Evolutionary conservation across 2,888 invertebrate genomes (phyloP).

Genomic region (Lathronympha strigana): DNA sequence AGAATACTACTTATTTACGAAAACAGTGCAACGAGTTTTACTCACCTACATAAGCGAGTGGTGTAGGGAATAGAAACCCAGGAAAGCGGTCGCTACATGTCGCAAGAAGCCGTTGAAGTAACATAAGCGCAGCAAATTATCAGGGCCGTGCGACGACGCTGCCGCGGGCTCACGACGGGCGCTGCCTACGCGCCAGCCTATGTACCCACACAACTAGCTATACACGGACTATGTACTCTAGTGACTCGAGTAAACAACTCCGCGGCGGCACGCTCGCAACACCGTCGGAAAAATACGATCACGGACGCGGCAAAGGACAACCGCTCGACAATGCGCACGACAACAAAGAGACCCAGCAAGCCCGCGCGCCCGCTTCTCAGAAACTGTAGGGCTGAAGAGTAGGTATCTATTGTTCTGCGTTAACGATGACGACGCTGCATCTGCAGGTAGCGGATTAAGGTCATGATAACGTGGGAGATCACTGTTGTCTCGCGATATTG

Average conservation of each 20-base stretch:
- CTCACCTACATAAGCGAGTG: slow-evolving; percentile 50
- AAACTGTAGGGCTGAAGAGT: slow-evolving; percentile 49
- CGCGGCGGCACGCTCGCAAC: slow-evolving; percentile 57
- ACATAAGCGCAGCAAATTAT: slow-evolving; percentile 82
- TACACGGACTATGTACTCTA: slow-evolving; percentile 53
- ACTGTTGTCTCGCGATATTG: slow-evolving; percentile 28
- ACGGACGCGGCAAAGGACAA: slow-evolving; percentile 66
- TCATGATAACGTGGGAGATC: slow-evolving; percentile 29
- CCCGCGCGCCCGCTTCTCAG: slow-evolving; percentile 60
- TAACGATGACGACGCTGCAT: slow-evolving; percentile 43
- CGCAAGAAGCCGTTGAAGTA: slow-evolving; percentile 83
- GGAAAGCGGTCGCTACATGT: slow-evolving; percentile 72
- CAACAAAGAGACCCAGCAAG: slow-evolving; percentile 55
- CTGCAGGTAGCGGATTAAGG: slow-evolving; percentile 33
- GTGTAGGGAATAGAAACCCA: slow-evolving; percentile 68
- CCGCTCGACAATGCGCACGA: slow-evolving; percentile 54
- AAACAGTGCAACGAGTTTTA: slow-evolving; percentile 32
- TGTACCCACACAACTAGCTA: slow-evolving; percentile 43
- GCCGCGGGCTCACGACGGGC: slow-evolving; percentile 67
- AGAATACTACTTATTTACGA: slow-evolving; percentile 19
- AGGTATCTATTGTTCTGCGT: slow-evolving; percentile 53
- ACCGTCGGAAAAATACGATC: slow-evolving; percentile 71
- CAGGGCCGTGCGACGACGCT: slow-evolving; percentile 78
- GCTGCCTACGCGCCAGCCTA: slow-evolving; percentile 72
- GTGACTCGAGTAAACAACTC: slow-evolving; percentile 62